Conservation (phyloP, 2,888 invertebrate genomes). For the Lithosia quadra region DNA sequence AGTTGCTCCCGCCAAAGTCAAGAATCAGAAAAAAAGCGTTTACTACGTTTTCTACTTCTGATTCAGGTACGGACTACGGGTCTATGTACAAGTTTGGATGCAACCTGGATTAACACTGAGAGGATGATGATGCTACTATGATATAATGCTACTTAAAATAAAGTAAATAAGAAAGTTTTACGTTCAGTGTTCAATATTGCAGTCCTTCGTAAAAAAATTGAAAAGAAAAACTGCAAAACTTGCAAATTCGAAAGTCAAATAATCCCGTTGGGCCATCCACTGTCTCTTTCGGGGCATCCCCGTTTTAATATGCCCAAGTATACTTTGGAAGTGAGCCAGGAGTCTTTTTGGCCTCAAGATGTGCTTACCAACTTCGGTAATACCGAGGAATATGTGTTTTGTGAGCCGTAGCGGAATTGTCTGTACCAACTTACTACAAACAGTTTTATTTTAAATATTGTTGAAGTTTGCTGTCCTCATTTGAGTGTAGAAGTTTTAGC, state of each 20-base stretch:
- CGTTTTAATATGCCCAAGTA: constrained; percentile 50
- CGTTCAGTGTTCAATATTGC: too few relatives aligned
- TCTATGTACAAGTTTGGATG: too few relatives aligned
- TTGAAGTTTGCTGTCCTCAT: background rate
- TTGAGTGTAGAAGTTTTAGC: background rate
- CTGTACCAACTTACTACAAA: constrained; percentile 16
- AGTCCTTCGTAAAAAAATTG: too few relatives aligned
- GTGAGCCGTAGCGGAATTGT: constrained; percentile 64
- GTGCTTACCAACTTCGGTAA: constrained; percentile 77
- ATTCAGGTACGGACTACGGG: too few relatives aligned
- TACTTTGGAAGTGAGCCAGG: constrained; percentile 81
- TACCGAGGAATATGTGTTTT: constrained; percentile 64
- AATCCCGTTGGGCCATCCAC: constrained; percentile 15
- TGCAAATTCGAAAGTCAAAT: background rate
- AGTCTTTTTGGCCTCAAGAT: constrained; percentile 86
- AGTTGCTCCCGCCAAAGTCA: too few relatives aligned
- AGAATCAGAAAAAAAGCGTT: too few relatives aligned
- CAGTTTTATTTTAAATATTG: constrained; percentile 9
- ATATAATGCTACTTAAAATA: too few relatives aligned
- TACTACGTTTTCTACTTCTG: too few relatives aligned
- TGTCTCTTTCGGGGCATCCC: constrained; percentile 46
- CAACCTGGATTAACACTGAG: too few relatives aligned
- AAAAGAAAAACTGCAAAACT: background rate
- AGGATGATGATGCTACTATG: too few relatives aligned
- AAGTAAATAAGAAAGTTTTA: too few relatives aligned